Conservation (phyloP, 2,797 vertebrate genomes). For the Enteromius thamalakanensis region DNA sequence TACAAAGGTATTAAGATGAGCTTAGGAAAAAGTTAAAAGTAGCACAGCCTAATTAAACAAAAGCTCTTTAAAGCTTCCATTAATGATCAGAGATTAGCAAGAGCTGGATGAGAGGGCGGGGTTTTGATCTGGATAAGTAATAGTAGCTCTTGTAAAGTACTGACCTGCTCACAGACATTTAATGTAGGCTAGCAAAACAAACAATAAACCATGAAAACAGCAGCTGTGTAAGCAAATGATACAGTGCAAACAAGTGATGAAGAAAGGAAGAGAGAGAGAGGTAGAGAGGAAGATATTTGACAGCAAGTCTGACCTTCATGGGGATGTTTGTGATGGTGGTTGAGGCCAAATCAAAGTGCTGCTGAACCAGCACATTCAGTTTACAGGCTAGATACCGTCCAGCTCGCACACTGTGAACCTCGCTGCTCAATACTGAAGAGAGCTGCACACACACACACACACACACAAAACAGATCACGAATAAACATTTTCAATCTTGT, state of each 20-base stretch:
- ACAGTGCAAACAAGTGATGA: constrained; percentile 52
- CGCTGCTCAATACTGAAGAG: constrained; percentile 92
- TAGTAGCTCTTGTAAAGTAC: constrained; percentile 72
- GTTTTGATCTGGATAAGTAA: constrained; percentile 55
- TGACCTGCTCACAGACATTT: constrained; percentile 99
- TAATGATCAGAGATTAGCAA: constrained; percentile 70
- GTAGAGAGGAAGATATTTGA: background rate
- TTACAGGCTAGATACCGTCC: constrained; percentile 94
- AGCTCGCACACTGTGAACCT: constrained; percentile 96
- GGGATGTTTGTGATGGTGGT: constrained; percentile 99
- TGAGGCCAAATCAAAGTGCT: constrained; percentile 97
- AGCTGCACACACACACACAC: constrained; percentile 75
- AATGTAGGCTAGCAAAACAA: constrained; percentile 99
- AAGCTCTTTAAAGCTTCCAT: background rate
- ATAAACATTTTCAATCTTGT: background rate
- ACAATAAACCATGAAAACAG: constrained; percentile 96
- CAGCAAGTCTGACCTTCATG: constrained; percentile 88
- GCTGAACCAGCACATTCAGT: constrained; percentile 95
- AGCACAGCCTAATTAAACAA: constrained; percentile 4
- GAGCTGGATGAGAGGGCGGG: constrained; percentile 55
- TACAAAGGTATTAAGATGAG: background rate
- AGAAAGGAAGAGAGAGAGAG: constrained; percentile 15
- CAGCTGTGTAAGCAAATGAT: constrained; percentile 82
- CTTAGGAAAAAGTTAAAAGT: constrained; percentile 3
- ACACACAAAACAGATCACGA: constrained; percentile 5